Conservation (phyloP, 64 coral and sea anemone species). For the Anthopleura sola region DNA sequence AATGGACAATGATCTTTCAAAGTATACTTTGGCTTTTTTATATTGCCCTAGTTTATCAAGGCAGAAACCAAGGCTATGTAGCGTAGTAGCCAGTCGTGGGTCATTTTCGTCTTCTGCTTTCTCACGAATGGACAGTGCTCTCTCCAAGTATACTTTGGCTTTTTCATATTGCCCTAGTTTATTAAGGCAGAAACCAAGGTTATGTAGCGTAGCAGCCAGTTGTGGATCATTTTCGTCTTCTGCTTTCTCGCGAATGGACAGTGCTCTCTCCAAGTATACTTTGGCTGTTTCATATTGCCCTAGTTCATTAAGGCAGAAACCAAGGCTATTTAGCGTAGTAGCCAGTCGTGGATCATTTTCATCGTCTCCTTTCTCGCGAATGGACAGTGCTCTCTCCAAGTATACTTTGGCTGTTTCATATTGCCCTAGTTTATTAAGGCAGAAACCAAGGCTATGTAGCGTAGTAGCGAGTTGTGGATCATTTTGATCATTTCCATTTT, state of each 20-base stretch:
- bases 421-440: neutral
- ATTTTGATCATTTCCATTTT: neutral
- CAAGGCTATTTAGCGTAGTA: neutral
- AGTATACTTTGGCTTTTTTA: too few relatives aligned
- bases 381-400: neutral
- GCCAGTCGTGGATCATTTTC: neutral
- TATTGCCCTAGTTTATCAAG: too few relatives aligned
- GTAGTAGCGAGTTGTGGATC: neutral
- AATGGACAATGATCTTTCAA: too few relatives aligned
- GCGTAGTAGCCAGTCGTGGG: neutral
- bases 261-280: neutral
- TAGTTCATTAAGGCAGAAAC: neutral
- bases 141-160: too few relatives aligned
- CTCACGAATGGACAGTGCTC: neutral
- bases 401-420: neutral
- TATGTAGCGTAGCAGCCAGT: neutral
- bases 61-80: too few relatives aligned
- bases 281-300: neutral
- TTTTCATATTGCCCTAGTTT: too few relatives aligned
- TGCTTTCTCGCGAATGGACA: neutral
- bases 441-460: neutral
- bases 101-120: neutral
- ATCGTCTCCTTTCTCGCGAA: neutral
- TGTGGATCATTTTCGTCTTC: neutral
- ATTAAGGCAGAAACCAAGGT: too few relatives aligned